Conservation (phyloP, 2,888 invertebrate species). For the Achlya flavicornis region DNA sequence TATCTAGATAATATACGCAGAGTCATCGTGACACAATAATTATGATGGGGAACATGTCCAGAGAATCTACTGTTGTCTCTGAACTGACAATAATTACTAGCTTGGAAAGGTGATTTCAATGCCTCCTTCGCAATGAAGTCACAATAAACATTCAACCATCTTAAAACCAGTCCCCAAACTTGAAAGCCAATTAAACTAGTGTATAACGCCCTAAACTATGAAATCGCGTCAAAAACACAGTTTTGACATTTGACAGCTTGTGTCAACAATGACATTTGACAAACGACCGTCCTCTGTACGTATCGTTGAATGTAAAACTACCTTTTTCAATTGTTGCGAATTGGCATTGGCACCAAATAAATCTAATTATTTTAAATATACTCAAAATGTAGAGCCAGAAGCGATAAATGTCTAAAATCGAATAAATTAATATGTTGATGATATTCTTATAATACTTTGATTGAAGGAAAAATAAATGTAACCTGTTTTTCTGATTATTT, state of each 20-base stretch:
- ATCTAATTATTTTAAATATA: neutral
- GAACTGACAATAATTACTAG: too few relatives aligned
- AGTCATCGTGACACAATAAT: too few relatives aligned
- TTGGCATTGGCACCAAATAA: neutral
- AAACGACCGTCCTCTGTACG: neutral
- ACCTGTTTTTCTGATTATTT: neutral
- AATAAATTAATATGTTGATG: neutral
- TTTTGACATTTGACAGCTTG: neutral
- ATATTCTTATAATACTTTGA: neutral
- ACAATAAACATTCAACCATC: too few relatives aligned
- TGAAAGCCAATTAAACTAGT: too few relatives aligned
- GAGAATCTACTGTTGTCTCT: too few relatives aligned
- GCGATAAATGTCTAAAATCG: neutral
- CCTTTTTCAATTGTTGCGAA: neutral
- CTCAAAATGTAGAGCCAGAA: constrained; percentile 1
- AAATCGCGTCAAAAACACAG: neutral
- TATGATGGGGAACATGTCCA: too few relatives aligned
- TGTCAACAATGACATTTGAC: neutral
- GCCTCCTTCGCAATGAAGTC: too few relatives aligned
- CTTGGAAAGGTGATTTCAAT: too few relatives aligned
- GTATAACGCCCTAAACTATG: too few relatives aligned
- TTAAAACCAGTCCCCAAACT: too few relatives aligned
- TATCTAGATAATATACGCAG: too few relatives aligned
- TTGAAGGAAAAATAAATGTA: neutral
- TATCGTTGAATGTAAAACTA: neutral